These are phyloP conservation scores for Clusia tigrina DNA, from an alignment of 2,888 invertebrate genomes.

Conservation along the genomic window DNA sequence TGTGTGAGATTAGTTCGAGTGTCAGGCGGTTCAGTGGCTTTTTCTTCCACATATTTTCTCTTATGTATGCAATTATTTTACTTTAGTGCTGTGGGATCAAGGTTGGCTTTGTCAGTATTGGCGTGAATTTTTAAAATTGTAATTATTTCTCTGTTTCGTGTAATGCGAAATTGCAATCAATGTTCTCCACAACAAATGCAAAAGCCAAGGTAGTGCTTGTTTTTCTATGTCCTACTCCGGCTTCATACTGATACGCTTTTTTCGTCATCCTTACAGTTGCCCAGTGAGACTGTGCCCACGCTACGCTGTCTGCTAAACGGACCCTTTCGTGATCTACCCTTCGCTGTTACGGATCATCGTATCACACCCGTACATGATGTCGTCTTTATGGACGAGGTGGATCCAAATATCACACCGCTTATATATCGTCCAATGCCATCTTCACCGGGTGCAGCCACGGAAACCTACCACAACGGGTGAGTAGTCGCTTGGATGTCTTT, in stretches of 20 bases:
- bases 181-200: constrained; percentile 54
- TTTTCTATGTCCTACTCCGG: no score
- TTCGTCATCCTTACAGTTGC: constrained; percentile 48
- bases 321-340: constrained; percentile 58
- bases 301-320: constrained; percentile 58
- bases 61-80: no score
- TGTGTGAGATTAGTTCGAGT: no score
- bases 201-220: constrained; percentile 51
- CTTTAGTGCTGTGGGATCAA: no score
- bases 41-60: no score
- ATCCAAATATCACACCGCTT: constrained; percentile 52
- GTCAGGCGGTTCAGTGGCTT: no score
- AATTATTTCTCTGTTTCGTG: constrained; percentile 19
- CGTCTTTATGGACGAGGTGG: constrained; percentile 56
- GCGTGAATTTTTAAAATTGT: constrained; percentile 18
- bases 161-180: constrained; percentile 32
- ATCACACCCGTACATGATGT: constrained; percentile 57
- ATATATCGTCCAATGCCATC: constrained; percentile 53
- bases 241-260: constrained; percentile 15
- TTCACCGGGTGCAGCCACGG: constrained; percentile 21
- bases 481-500: no score
- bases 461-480: constrained; percentile 28
- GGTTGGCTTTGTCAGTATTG: no score
- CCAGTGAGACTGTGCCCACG: constrained; percentile 52
- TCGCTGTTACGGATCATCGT: constrained; percentile 51